These are phyloP conservation scores for Lochmaea capreae DNA, from an alignment of 2,888 invertebrate genomes.

Conservation along the genomic window DNA sequence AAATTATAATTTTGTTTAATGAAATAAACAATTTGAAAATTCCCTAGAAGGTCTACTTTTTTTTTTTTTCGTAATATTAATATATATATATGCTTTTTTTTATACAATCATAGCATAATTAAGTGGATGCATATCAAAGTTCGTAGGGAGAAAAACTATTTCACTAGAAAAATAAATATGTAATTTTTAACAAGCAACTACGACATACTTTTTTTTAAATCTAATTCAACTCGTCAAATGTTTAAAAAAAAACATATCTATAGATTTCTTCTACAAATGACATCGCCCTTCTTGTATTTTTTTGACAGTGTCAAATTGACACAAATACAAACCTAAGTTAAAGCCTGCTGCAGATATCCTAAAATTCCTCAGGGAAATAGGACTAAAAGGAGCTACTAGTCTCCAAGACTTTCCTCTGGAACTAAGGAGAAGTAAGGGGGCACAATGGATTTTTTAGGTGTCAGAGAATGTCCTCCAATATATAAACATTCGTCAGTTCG, in stretches of 20 bases:
- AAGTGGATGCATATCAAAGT: slow-evolving; percentile 57
- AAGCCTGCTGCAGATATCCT: no score
- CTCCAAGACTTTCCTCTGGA: no score
- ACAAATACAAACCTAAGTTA: no score
- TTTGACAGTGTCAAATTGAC: no score
- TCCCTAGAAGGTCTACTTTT: slow-evolving; percentile 54
- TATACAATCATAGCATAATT: slow-evolving; percentile 63
- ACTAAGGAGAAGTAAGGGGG: no score
- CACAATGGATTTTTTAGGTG: no score
- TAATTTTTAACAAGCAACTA: slow-evolving; percentile 57
- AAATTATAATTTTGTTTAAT: slow-evolving; percentile 49
- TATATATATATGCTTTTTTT: slow-evolving; percentile 52
- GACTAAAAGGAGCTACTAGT: no score
- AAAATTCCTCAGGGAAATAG: no score
- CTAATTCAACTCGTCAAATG: slow-evolving; percentile 12
- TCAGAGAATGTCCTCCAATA: no score
- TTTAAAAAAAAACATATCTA: neutral
- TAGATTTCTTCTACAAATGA: no score
- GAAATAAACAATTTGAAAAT: slow-evolving; percentile 51
- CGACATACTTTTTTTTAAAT: slow-evolving; percentile 45
- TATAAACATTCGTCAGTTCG: no score
- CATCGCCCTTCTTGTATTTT: no score
- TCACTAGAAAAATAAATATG: slow-evolving; percentile 61
- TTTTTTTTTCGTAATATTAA: slow-evolving; percentile 52
- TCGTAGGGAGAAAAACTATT: slow-evolving; percentile 46